Conservation (phyloP, 1,140 invertebrate genomes). For the Agrypnia vestita region DNA sequence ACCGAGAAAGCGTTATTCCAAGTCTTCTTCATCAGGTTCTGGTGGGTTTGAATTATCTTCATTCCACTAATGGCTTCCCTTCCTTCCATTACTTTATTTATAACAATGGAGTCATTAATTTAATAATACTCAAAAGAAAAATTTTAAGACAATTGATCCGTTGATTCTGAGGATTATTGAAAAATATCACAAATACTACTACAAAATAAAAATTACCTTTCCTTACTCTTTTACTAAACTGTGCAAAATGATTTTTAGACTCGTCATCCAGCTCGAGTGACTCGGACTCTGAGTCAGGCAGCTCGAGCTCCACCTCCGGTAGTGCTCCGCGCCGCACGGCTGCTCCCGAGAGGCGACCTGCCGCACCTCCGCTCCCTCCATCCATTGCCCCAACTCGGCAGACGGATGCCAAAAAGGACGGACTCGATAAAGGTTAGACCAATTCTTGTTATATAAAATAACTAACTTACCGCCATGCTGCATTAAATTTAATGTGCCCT, state of each 20-base stretch:
- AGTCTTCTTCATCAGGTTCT: conserved; percentile 71
- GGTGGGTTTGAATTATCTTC: conserved; percentile 64
- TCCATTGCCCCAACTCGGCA: conserved; percentile 63
- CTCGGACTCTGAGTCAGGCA: conserved; percentile 74
- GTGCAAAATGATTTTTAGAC: conserved; percentile 60
- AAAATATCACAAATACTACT: not conserved
- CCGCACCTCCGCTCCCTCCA: conserved; percentile 60
- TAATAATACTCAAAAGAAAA: too few relatives aligned
- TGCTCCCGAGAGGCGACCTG: conserved; percentile 65
- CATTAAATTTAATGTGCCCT: too few relatives aligned
- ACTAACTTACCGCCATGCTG: too few relatives aligned
- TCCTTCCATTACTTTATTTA: too few relatives aligned
- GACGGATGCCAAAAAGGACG: conserved; percentile 28
- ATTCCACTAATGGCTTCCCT: not conserved
- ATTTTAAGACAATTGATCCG: too few relatives aligned
- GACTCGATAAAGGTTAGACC: conserved; percentile 1
- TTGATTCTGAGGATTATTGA: too few relatives aligned
- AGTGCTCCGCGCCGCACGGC: conserved; percentile 63
- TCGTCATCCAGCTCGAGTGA: conserved; percentile 73
- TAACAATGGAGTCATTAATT: too few relatives aligned
- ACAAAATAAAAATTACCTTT: not conserved
- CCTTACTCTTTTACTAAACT: not conserved
- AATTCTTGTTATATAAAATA: not conserved
- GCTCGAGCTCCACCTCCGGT: conserved; percentile 70
- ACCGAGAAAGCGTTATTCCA: conserved; percentile 69